These are phyloP conservation scores for Oligia strigilis DNA, from an alignment of 2,888 invertebrate species.

Conservation along the genomic window DNA sequence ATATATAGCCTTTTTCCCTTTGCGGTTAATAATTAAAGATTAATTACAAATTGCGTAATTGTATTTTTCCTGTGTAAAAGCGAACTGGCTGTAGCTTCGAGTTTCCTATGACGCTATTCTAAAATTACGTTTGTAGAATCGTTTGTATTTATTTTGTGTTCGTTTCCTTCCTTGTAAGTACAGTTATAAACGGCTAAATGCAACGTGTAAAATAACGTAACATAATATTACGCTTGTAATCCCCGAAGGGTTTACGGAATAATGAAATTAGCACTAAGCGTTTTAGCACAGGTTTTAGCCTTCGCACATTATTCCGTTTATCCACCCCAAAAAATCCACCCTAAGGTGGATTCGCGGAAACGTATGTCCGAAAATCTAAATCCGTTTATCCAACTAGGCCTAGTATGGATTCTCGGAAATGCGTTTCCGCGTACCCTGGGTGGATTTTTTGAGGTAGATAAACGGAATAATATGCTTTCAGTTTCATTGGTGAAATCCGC, in stretches of 20 bases:
- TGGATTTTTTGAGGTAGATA: background rate
- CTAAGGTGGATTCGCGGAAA: too few species aligned
- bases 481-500: background rate
- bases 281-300: too few species aligned
- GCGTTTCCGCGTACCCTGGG: background rate
- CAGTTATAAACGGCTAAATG: background rate
- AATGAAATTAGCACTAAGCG: too few species aligned
- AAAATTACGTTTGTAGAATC: slow-evolving; percentile 30
- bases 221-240: background rate
- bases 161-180: slow-evolving; percentile 46
- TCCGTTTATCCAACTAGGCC: background rate
- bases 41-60: slow-evolving; percentile 29
- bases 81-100: background rate
- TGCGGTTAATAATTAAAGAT: slow-evolving; percentile 47
- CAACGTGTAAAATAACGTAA: background rate
- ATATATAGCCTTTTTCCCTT: slow-evolving; percentile 23
- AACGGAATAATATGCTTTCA: background rate
- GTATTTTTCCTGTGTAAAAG: slow-evolving; percentile 31
- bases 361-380: background rate
- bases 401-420: background rate
- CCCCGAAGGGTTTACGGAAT: background rate
- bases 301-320: background rate
- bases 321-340: background rate
- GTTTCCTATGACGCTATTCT: slow-evolving; percentile 48
- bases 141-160: slow-evolving; percentile 1